These are phyloP conservation scores for Athetis lepigone DNA, from an alignment of 2,888 invertebrate genomes.

Conservation along the genomic window DNA sequence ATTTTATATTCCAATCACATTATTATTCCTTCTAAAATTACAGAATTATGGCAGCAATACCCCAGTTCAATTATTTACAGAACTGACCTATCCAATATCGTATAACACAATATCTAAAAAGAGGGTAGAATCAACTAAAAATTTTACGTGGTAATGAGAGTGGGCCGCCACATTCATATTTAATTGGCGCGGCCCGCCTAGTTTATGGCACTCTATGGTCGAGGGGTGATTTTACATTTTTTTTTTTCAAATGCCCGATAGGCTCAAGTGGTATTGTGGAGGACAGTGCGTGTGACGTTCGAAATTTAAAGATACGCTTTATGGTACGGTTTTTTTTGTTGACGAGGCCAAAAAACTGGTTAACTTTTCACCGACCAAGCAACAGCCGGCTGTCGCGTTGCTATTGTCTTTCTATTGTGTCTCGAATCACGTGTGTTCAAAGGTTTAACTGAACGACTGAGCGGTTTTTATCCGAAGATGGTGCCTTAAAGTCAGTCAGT, in stretches of 20 bases:
- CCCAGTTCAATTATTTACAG: conserved; percentile 64
- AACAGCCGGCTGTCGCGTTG: no score
- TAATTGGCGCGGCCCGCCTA: conserved; percentile 84
- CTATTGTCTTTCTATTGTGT: no score
- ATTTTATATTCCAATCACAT: conserved; percentile 50
- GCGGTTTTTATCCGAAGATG: no score
- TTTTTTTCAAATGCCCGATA: conserved; percentile 87
- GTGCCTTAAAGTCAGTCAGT: no score
- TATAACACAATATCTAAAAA: conserved; percentile 67
- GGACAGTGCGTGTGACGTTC: conserved; percentile 77
- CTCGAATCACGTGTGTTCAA: no score
- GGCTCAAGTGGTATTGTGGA: conserved; percentile 86
- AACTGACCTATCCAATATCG: conserved; percentile 67
- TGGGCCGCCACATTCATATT: conserved; percentile 83
- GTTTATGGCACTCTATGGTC: conserved; percentile 84
- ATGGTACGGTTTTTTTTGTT: background rate
- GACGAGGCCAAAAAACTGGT: no score
- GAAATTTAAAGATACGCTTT: conserved; percentile 52
- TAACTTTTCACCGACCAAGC: no score
- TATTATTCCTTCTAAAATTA: no score
- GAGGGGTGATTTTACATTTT: conserved; percentile 87
- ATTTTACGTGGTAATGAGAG: conserved; percentile 82
- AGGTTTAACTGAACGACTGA: no score
- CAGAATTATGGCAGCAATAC: no score
- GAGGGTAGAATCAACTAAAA: conserved; percentile 70